phyloP scores from a whole-genome alignment of 2,797 vertebrate genomes.

The Erpetoichthys calabaricus region DNA sequence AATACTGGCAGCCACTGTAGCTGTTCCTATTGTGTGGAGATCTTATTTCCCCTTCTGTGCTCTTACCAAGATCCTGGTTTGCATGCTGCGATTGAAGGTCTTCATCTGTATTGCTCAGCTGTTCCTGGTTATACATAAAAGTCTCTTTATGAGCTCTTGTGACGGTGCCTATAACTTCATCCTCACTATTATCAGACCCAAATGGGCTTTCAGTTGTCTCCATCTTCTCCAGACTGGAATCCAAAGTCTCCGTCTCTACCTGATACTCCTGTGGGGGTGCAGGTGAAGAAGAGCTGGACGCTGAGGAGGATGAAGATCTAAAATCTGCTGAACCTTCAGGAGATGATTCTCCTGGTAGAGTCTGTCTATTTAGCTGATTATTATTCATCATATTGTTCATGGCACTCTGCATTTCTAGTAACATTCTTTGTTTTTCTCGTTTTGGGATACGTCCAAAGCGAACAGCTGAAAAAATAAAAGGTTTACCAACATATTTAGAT shows the following conservation, averaged over 20 bases:
- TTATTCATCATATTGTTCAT: conserved; percentile 97
- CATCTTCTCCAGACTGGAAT: conserved; percentile 26
- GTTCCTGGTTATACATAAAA: conserved; percentile 67
- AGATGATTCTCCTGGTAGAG: conserved; percentile 42
- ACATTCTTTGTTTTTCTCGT: conserved; percentile 91
- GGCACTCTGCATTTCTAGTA: conserved; percentile 95
- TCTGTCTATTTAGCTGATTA: conserved; percentile 67
- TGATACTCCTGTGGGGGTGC: conserved; percentile 30
- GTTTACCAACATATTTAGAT: conserved; percentile 9
- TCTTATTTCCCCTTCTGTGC: conserved; percentile 34
- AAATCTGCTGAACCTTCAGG: conserved; percentile 43
- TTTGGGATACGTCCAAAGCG: conserved; percentile 95
- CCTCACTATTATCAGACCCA: conserved; percentile 72
- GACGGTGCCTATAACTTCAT: conserved; percentile 58
- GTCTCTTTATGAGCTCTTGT: conserved; percentile 57
- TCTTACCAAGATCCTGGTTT: conserved; percentile 22
- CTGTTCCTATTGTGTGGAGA: conserved; percentile 32
- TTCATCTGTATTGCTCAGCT: conserved; percentile 33
- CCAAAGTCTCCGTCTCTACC: conserved; percentile 25
- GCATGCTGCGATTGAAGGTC: conserved; percentile 20
- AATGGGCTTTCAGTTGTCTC: conserved; percentile 49
- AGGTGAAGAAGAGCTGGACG: conserved; percentile 21
- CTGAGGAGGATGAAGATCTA: conserved; percentile 29
- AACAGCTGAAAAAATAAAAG: conserved; percentile 58
- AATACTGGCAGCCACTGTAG: conserved; percentile 32